Base-by-base conservation (phyloP, 2,888 invertebrate genomes). In the Eudemis profundana region DNA sequence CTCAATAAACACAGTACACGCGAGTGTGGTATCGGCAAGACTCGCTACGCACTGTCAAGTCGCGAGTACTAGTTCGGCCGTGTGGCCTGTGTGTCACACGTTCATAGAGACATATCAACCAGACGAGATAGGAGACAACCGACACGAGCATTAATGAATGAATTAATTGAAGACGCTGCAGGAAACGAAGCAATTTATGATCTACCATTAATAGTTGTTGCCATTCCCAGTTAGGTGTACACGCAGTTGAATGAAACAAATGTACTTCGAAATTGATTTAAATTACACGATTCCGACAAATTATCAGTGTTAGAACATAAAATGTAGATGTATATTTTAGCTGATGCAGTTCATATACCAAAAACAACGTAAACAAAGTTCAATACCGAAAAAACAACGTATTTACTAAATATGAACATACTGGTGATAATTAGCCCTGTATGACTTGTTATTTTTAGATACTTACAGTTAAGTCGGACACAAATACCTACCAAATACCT, bases 61-160 rank as follows among this genome's bases (percentile, higher is more conserved):
- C 67, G 63, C 42, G 51, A 57, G 47, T 50, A 57, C 51, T 38
- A 68, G 50, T 57, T 49, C 61, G n/a, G n/a, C n/a, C n/a, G n/a
- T n/a, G n/a, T n/a, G n/a, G n/a, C n/a, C n/a, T n/a, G n/a, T n/a
- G 38, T 27, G 56, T 42, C 51, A 44, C 36, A 60, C 42, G 67
- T 60, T 60, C 59, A 73, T 73, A 68, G 72, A 74, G 73, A 77
- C 74, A 75, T 83, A 83, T 82, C 79, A 78, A 75, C 69, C 72
- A 82, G 78, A 81, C 80, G 68, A 73, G 79, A 78, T 79, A 81
- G 74, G 74, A 82, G 76, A 81, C 78, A 71, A 71, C 66, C 27
- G 74, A 76, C 56, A 44, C 73, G 70, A 69, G 64, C 62, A 76
- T 70, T 78, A 77, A 81, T 84, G 81, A 83, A 84, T 84, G 79